phyloP scores from a whole-genome alignment of 1,140 invertebrate genomes.

The Pogonognathellus flavescens region DNA sequence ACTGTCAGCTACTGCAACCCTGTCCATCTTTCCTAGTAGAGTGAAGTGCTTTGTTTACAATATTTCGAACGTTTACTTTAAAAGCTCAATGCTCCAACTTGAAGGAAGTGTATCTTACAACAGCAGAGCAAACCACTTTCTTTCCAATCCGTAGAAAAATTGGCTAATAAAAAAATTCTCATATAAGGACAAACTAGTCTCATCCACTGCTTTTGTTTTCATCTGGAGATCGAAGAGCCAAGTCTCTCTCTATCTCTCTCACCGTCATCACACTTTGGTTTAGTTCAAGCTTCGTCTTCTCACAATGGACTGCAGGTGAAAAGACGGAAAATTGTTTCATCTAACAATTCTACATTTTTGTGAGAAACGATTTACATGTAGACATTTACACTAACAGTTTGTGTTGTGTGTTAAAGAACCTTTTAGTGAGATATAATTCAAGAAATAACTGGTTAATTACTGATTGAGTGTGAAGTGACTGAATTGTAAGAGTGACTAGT shows the following conservation, averaged over 20 bases:
- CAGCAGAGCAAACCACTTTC: conserved; percentile 36
- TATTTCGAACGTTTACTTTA: too few relatives aligned
- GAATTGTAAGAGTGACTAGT: not conserved
- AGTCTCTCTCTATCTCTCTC: not conserved
- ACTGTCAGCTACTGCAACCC: conserved; percentile 9
- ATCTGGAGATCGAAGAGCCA: conserved; percentile 26
- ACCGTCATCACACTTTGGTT: not conserved
- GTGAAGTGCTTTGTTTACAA: too few relatives aligned
- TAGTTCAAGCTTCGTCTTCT: not conserved
- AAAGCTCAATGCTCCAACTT: too few relatives aligned
- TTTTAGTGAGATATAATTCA: not conserved
- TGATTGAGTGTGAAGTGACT: not conserved
- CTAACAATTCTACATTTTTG: not conserved
- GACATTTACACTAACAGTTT: conserved; percentile 3
- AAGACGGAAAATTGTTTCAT: not conserved
- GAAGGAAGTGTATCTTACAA: not conserved
- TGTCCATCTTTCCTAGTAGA: not conserved
- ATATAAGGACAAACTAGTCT: conserved; percentile 13
- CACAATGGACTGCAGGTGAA: not conserved
- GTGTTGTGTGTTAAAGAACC: not conserved
- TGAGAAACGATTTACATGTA: not conserved
- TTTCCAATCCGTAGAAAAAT: conserved; percentile 19
- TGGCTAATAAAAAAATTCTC: conserved; percentile 18
- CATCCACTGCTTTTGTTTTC: conserved; percentile 27
- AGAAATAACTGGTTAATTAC: too few relatives aligned